A percentile compares a stretch with the other conserved stretches of the same genome.
Evolutionary conservation across 2,797 vertebrate genomes (phyloP).

Genomic region (Hoplostethus mediterraneus): DNA sequence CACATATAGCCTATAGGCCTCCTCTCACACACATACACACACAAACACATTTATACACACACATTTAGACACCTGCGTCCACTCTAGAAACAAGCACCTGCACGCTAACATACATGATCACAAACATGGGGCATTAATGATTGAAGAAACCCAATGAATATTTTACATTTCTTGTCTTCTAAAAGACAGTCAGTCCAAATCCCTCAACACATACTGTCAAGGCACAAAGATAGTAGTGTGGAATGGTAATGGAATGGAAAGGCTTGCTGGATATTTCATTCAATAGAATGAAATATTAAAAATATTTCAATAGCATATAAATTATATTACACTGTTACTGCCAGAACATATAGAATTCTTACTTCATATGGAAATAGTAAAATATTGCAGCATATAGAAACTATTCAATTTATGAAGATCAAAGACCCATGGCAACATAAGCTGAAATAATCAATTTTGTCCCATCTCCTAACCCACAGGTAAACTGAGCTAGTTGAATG

Average conservation of each 20-base stretch:
- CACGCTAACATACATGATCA: slow-evolving; percentile 25
- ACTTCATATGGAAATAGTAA: background rate
- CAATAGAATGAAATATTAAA: background rate
- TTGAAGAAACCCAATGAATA: slow-evolving; percentile 50
- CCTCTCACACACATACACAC: background rate
- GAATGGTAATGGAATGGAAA: background rate
- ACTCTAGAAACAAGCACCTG: background rate
- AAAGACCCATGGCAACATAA: slow-evolving; percentile 16
- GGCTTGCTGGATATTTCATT: background rate
- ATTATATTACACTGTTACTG: background rate
- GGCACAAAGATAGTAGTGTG: background rate
- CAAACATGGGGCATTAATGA: slow-evolving; percentile 42
- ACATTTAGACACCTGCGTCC: slow-evolving; percentile 5
- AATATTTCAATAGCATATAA: background rate
- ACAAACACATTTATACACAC: background rate
- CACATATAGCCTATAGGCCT: background rate
- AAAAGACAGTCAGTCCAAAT: slow-evolving; percentile 21
- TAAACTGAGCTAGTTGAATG: slow-evolving; percentile 1
- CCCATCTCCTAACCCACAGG: background rate
- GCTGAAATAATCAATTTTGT: slow-evolving; percentile 16
- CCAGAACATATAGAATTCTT: background rate
- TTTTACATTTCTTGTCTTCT: slow-evolving; percentile 27
- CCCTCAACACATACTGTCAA: background rate
- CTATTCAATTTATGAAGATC: slow-evolving; percentile 9
- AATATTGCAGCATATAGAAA: background rate